phyloP scores from a whole-genome alignment of 2,113 vertebrate genomes.

The Microcebus lehilahytsara region DNA sequence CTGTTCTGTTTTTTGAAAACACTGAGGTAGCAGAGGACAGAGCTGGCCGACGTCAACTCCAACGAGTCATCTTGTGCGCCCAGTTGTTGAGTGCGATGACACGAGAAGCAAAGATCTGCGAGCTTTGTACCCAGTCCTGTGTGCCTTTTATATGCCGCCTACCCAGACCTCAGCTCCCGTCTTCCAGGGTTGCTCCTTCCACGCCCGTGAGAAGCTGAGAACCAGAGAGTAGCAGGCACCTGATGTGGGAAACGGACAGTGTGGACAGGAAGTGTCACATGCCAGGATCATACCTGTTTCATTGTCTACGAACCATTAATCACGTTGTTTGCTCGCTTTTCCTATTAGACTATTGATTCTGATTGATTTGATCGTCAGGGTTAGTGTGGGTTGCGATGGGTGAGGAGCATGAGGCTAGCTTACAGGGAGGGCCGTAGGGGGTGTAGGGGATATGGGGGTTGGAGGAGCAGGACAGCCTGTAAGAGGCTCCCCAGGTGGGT shows the following conservation, averaged over 20 bases:
- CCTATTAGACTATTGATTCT: not conserved
- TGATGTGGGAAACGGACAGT: not conserved
- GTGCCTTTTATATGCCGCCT: fast-evolving
- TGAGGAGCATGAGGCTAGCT: not conserved
- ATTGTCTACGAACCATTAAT: not conserved
- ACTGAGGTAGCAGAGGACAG: not conserved
- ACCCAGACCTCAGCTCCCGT: not conserved
- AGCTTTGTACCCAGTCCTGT: not conserved
- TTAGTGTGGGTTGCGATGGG: not conserved
- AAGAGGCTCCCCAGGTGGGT: not conserved
- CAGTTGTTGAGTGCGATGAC: too few species aligned
- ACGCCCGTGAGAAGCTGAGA: not conserved
- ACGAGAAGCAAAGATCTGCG: not conserved
- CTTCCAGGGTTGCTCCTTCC: not conserved
- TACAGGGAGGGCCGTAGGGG: not conserved
- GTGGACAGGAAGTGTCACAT: too few species aligned
- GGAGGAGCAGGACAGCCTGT: not conserved
- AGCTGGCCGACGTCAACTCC: not conserved
- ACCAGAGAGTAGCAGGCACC: not conserved
- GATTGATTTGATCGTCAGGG: not conserved
- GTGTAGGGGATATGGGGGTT: not conserved
- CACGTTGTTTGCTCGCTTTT: not conserved
- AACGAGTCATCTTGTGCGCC: not conserved
- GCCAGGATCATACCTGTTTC: not conserved
- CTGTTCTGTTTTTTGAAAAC: not conserved